phyloP scores from a whole-genome alignment of 1,140 invertebrate species.

The Caenorhabditis inopinata region DNA sequence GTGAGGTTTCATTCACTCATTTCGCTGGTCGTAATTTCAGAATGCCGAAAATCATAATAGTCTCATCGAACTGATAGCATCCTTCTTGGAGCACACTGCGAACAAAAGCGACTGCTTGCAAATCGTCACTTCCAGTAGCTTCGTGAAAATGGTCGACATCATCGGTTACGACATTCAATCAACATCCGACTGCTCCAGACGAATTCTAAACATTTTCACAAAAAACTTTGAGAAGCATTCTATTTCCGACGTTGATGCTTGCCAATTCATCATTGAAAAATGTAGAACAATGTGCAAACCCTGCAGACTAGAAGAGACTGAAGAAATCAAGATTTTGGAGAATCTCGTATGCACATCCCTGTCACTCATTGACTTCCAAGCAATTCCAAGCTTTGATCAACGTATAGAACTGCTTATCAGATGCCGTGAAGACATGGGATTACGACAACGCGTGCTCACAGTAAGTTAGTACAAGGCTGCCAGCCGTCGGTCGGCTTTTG shows the following conservation, averaged over 20 bases:
- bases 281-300: neutral
- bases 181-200: neutral
- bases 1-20: too few species aligned
- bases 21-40: neutral
- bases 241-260: neutral
- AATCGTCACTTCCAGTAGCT: neutral
- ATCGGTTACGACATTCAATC: constrained; percentile 11
- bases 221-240: neutral
- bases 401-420: neutral
- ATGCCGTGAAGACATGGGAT: constrained; percentile 4
- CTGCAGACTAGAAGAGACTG: neutral
- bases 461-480: too few species aligned
- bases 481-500: too few species aligned
- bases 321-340: neutral
- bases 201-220: constrained; percentile 1
- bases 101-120: neutral
- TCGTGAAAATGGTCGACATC: neutral
- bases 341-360: neutral
- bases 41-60: neutral
- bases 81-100: neutral
- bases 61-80: neutral
- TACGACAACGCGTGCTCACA: too few species aligned
- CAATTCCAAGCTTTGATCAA: neutral
- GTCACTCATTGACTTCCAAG: neutral
- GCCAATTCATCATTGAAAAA: neutral